Evolutionary conservation across 2,888 invertebrate species (phyloP), one percentile per base, ranked within the genome.

Genomic region (Altica lythri): DNA sequence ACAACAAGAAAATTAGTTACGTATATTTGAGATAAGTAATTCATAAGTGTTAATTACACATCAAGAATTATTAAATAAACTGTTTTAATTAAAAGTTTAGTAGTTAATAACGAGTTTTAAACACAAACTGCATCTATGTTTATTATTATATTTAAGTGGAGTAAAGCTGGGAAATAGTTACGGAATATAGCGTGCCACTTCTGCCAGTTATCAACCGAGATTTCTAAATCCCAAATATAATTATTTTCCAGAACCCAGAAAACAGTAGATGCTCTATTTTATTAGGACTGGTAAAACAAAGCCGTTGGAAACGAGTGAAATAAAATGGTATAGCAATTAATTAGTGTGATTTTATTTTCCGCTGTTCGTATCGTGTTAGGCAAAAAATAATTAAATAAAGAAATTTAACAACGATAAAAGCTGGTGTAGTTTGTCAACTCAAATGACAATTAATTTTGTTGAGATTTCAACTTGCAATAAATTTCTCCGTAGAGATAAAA

Each of bases 341-440:
- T 45, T 45, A 45, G 44, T 32, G 44, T 18, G 19, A 32, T 45
- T 45, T 45, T 32, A 32, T 32, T 45, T 45, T 13, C 30, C 12
- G 19, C 5, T 10, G 30, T 29, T 42, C 44, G 3, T 32, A n/a
- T 45, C 32, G 12, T 9, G 6, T 19, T 9, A 18, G 9, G 9
- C 30, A 38, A 37, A 38, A 46, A 46, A 34, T 35, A 35, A 35
- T 35, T 46, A 35, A 16, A 35, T n/a, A 30, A 45, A 45, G 18
- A 30, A 29, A 18, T 30, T 44, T 29, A 34, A 25, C 19, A 38
- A 38, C 25, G 18, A 46, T 35, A 34, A 37, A 46, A 22, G 12
- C 25, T 14, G 22, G 22, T 27, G 38, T 37, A 47, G 29, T 47
- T 47, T 47, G 37, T 47, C 47, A 38, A 27, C 27, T 22, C 3